Conservation (phyloP, 1,140 invertebrate species). For the Solen grandis region DNA sequence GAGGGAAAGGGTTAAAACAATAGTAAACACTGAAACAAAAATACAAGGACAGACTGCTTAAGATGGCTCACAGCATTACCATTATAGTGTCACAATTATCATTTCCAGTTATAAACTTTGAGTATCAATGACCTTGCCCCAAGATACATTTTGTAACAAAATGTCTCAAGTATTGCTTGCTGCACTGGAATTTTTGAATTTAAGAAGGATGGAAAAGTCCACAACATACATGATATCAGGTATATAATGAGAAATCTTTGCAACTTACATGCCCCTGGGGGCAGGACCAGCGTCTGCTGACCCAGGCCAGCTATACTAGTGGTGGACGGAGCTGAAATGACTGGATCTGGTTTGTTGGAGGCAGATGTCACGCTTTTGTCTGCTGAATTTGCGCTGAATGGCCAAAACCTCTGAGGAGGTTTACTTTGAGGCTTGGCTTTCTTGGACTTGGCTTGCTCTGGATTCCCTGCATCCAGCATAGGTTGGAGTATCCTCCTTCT, state of each 20-base stretch:
- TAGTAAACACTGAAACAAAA: too few relatives aligned
- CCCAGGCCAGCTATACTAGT: conserved; percentile 13
- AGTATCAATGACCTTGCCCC: too few relatives aligned
- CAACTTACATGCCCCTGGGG: conserved; percentile 29
- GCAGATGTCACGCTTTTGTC: conserved; percentile 78
- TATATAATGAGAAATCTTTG: not conserved
- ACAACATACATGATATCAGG: too few relatives aligned
- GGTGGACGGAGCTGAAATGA: conserved; percentile 6
- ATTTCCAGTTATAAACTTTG: too few relatives aligned
- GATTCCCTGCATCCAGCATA: conserved; percentile 82
- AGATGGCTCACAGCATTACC: too few relatives aligned
- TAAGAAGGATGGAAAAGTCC: too few relatives aligned
- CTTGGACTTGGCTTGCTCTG: conserved; percentile 77
- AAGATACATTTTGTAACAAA: too few relatives aligned
- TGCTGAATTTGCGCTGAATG: conserved; percentile 81
- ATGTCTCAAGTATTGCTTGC: too few relatives aligned
- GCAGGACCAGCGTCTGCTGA: conserved; percentile 29
- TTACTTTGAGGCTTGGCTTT: conserved; percentile 77
- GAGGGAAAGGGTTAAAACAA: too few relatives aligned
- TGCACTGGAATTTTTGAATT: too few relatives aligned
- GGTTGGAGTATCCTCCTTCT: conserved; percentile 95
- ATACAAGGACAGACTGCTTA: too few relatives aligned
- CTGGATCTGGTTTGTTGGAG: conserved; percentile 44
- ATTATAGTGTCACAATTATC: too few relatives aligned
- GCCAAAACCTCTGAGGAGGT: conserved; percentile 84